A percentile compares a stretch with the other conserved stretches of the same genome.
Evolutionary conservation across 2,113 vertebrate genomes (phyloP).

Genomic region (Dromas ardeola): DNA sequence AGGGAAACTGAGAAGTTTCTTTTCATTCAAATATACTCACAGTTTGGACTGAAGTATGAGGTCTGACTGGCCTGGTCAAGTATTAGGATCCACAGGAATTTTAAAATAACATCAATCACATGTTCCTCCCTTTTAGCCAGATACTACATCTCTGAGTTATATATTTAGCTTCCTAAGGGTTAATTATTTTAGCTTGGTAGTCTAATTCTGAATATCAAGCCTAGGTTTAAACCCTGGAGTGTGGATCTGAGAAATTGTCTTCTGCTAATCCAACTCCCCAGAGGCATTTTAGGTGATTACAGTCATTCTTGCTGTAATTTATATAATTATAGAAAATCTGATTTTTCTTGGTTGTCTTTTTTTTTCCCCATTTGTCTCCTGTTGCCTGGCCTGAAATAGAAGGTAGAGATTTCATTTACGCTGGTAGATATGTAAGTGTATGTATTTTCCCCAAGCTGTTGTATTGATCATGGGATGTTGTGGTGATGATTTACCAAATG

Average conservation of each 20-base stretch:
- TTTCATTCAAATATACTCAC: neutral
- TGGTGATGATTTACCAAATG: neutral
- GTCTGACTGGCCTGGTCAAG: neutral
- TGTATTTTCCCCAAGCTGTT: slow-evolving; percentile 38
- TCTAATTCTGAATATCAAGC: slow-evolving; percentile 65
- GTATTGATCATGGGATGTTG: neutral
- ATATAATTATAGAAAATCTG: slow-evolving; percentile 79
- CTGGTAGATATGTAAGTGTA: slow-evolving; percentile 48
- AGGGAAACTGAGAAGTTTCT: neutral
- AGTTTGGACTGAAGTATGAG: neutral
- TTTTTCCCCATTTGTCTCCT: slow-evolving; percentile 56
- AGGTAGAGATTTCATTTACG: slow-evolving; percentile 43
- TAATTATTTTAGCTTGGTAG: slow-evolving; percentile 68
- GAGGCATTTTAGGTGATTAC: slow-evolving; percentile 81
- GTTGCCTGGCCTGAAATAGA: slow-evolving; percentile 69
- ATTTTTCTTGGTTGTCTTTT: slow-evolving; percentile 79
- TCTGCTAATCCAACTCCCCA: slow-evolving; percentile 79
- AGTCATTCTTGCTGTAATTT: slow-evolving; percentile 82
- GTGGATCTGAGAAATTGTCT: slow-evolving; percentile 83
- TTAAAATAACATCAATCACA: neutral
- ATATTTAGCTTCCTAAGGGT: slow-evolving; percentile 61
- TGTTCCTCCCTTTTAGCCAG: neutral
- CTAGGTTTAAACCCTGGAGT: slow-evolving; percentile 76
- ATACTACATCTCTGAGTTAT: neutral
- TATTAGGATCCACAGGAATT: neutral